Base-by-base conservation (phyloP, 2,797 vertebrate genomes). In the Xenentodon cancila region DNA sequence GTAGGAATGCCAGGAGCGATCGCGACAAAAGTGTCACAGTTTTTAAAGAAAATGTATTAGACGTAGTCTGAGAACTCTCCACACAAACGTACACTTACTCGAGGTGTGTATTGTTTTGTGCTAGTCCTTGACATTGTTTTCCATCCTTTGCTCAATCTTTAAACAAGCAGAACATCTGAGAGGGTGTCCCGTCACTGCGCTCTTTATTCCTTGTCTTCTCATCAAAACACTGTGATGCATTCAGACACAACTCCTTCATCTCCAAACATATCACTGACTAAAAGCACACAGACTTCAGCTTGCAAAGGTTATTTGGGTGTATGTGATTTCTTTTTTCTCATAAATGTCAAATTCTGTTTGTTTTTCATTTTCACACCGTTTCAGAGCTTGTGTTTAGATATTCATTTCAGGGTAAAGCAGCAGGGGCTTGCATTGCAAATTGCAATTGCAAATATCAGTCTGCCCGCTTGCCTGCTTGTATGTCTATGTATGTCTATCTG, bases 111-210 rank as follows among this genome's bases (percentile, higher is more conserved):
- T 47, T 15, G 45, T 72, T 30, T 64, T 8, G 15, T 46, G 52
- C 45, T 27, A 64, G 60, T 8, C 27, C 44, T 67, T 60, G 55
- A 40, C 51, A 42, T 73, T 70, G 59, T 81, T 86, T 68, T 75
- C 45, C 65, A 50, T 60, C 48, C 64, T 81, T 83, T 83, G 66
- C 60, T 84, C 65, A 89, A 88, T 90, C 85, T 89, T 88, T 89
- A 75, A 90, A 84, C 78, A 81, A 80, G 62, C 63, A 19, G 59
- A 79, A 77, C 72, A 71, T 87, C 79, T 78, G 74, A 84, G 65
- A 45, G 64, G 57, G 27, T n/a, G 66, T 68, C 69, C 73, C 58
- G 12, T 70, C 69, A 27, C 64, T 34, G 59, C 57, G 11, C 64
- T 58, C 53, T 52, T 42, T 65, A 27, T 70, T 78, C 71, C 61